Base-by-base conservation (phyloP, 2,888 invertebrate species). In the Apamea crenata region DNA sequence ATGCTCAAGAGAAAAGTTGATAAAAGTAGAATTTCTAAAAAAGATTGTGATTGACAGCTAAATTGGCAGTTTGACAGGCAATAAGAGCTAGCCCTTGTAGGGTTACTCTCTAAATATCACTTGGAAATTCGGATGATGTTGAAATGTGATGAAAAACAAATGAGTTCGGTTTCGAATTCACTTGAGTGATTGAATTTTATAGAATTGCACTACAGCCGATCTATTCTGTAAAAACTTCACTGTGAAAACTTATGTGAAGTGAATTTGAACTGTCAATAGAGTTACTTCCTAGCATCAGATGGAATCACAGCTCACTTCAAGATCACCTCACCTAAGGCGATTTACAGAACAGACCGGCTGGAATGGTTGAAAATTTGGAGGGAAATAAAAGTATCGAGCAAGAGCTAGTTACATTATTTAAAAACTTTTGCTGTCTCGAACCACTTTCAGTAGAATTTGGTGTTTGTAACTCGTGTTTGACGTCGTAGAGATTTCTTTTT, bases 401-500 rank as follows among this genome's bases (percentile, higher is more conserved):
- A 32, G 25, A 18, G 44, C 7, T n/a, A 4, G 12, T 18, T 18
- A 25, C 14, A n/a, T 14, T 61, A 8, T 4, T 14, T 16, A 53
- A 40, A 29, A 50, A 29, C 56, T 84, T 87, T 90, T 90, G 91
- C 87, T 91, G 91, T 87, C 89, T 83, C 87, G 86, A 89, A 82
- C 83, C 85, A 84, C 85, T 88, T 85, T 67, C 74, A 21, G 88
- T 92, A 91, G 91, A 77, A 76, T 91, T 91, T 88, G 88, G 90
- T 91, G 92, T 91, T 89, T 78, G 88, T 88, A 56, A 87, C 80
- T 87, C 82, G 87, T 91, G 85, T 87, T 87, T 81, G 85, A 80
- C 91, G 89, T 89, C 73, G 90, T 89, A 91, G 92, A 81, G 75
- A 80, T 84, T 90, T 89, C 18, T 77, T 88, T 88, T 88, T 85